Evolutionary conservation across 2,888 invertebrate genomes (phyloP).

Genomic region (Leptothorax acervorum): DNA sequence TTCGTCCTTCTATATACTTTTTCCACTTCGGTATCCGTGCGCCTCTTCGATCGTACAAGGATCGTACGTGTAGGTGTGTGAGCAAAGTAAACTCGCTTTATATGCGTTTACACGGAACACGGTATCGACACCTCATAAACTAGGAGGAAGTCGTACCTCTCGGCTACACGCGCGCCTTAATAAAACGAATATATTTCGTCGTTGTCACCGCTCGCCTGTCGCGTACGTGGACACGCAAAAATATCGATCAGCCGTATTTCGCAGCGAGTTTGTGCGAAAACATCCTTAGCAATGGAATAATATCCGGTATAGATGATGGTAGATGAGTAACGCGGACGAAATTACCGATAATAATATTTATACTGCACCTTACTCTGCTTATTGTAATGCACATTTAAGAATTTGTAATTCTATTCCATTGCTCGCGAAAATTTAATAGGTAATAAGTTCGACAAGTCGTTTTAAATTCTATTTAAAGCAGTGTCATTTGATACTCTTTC

Average conservation of each 20-base stretch:
- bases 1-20: slow-evolving; percentile 47
- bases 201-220: slow-evolving; percentile 55
- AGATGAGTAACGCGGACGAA: neutral
- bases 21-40: slow-evolving; percentile 25
- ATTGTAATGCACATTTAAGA: neutral
- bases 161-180: slow-evolving; percentile 66
- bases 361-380: neutral
- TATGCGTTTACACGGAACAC: slow-evolving; percentile 70
- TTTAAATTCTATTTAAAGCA: neutral
- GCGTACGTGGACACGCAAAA: slow-evolving; percentile 56
- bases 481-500: neutral
- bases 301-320: neutral
- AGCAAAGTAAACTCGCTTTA: slow-evolving; percentile 70
- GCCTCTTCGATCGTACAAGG: slow-evolving; percentile 58
- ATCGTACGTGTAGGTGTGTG: slow-evolving; percentile 46
- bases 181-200: slow-evolving; percentile 70
- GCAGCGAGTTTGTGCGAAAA: slow-evolving; percentile 24
- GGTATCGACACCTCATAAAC: slow-evolving; percentile 77
- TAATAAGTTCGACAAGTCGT: too few relatives aligned
- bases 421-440: neutral
- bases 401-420: neutral
- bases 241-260: slow-evolving; percentile 65
- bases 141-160: slow-evolving; percentile 73
- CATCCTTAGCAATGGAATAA: slow-evolving; percentile 24
- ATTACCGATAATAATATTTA: slow-evolving; percentile 29